Evolutionary conservation across 2,113 vertebrate genomes (phyloP).

Genomic region (Ciconia stormi): DNA sequence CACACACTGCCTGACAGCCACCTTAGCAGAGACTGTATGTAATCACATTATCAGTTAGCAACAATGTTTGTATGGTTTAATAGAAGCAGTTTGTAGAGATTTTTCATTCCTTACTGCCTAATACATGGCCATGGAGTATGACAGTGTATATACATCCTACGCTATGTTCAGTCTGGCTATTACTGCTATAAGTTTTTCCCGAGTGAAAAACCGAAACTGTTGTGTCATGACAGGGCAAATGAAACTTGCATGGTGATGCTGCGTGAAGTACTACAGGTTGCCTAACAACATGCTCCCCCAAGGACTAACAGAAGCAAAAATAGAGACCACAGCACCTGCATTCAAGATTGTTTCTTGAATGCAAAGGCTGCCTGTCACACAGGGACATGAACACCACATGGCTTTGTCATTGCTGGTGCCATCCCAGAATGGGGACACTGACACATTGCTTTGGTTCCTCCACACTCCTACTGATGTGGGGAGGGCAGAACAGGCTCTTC

Average conservation of each 20-base stretch:
- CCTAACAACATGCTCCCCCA: not conserved
- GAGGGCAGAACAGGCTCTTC: not conserved
- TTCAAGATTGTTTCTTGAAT: not conserved
- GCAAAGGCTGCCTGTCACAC: not conserved
- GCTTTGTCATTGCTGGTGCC: not conserved
- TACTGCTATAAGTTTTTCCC: not conserved
- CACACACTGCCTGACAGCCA: not conserved
- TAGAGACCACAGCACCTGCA: not conserved
- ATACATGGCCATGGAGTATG: not conserved
- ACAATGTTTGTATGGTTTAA: not conserved
- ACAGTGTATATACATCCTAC: not conserved
- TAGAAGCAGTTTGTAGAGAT: not conserved
- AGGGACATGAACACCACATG: not conserved
- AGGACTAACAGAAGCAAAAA: not conserved
- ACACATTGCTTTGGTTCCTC: not conserved
- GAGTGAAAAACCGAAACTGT: not conserved
- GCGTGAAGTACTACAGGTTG: not conserved
- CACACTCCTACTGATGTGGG: not conserved
- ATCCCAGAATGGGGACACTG: not conserved
- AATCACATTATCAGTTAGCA: not conserved
- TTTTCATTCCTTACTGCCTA: not conserved
- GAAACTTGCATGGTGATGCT: not conserved
- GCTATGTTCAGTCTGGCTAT: not conserved
- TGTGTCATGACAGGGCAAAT: not conserved
- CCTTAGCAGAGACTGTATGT: not conserved